These are phyloP conservation scores for Xenentodon cancila DNA, from an alignment of 2,797 vertebrate species.

Conservation along the genomic window DNA sequence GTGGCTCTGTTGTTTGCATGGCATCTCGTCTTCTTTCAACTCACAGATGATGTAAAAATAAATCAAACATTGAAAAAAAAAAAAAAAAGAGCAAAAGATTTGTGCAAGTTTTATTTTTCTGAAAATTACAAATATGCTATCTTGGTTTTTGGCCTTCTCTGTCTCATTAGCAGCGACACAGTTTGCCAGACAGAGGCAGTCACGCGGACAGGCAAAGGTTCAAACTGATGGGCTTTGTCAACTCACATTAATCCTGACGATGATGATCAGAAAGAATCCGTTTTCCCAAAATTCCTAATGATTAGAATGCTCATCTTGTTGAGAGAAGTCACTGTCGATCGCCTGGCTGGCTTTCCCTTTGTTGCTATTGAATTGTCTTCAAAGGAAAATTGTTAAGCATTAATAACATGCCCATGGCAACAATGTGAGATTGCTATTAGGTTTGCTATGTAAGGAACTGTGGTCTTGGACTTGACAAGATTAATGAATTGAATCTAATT, in stretches of 20 bases:
- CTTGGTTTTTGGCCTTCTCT: conserved; percentile 50
- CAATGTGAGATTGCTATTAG: no score
- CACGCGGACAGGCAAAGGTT: conserved; percentile 80
- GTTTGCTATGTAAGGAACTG: no score
- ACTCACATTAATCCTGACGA: conserved; percentile 82
- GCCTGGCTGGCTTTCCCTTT: conserved; percentile 21
- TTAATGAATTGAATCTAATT: conserved; percentile 31
- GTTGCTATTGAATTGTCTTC: conserved; percentile 29
- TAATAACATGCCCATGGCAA: conserved; percentile 33
- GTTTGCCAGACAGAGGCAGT: conserved; percentile 78
- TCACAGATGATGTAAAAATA: neutral
- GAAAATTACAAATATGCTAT: conserved; percentile 27
- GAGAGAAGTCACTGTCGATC: conserved; percentile 41
- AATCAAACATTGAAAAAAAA: no score
- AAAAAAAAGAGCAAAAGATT: no score
- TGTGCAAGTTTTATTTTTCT: neutral
- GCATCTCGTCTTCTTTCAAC: neutral
- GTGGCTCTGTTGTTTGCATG: no score
- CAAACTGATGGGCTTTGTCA: conserved; percentile 84
- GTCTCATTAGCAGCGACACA: conserved; percentile 86
- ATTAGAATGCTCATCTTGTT: conserved; percentile 61
- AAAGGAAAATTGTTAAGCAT: conserved; percentile 20
- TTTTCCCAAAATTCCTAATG: conserved; percentile 61
- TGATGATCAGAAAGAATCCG: conserved; percentile 71
- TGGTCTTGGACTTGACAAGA: conserved; percentile 22